Percentiles rank a stretch among this genome's conserved stretches.
These are phyloP conservation scores for Girardia tigrina DNA, from an alignment of 2,888 invertebrate species.

Conservation along the genomic window DNA sequence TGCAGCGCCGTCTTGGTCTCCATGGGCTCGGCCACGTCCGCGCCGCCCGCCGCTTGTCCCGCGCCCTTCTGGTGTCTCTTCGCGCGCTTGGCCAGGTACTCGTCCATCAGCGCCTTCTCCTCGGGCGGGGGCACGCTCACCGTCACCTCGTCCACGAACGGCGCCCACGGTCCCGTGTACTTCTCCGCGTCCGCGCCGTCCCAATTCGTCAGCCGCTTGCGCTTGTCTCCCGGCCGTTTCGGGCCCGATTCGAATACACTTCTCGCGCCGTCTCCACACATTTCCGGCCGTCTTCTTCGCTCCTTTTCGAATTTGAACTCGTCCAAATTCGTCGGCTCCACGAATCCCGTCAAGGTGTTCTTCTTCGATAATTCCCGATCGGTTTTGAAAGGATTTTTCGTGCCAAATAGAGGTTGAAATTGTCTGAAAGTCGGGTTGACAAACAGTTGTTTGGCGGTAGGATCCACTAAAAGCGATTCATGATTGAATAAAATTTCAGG, in stretches of 20 bases:
- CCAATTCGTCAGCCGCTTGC: slow-evolving; percentile 71
- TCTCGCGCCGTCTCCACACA: slow-evolving; percentile 54
- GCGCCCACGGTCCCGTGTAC: slow-evolving; percentile 93
- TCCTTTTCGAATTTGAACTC: slow-evolving; percentile 95
- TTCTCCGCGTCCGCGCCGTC: slow-evolving; percentile 80
- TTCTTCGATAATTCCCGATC: slow-evolving; percentile 59
- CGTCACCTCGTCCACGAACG: slow-evolving; percentile 73
- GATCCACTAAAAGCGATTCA: slow-evolving; percentile 60
- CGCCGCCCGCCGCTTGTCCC: slow-evolving; percentile 41
- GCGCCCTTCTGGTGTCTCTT: slow-evolving; percentile 40
- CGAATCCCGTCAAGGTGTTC: slow-evolving; percentile 81
- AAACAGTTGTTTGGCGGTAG: slow-evolving; percentile 65
- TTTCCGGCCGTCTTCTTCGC: slow-evolving; percentile 58
- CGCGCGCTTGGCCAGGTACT: slow-evolving; percentile 38
- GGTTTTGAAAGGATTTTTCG: slow-evolving; percentile 35
- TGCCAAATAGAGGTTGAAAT: slow-evolving; percentile 37
- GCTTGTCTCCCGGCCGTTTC: slow-evolving; percentile 52
- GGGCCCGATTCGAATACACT: slow-evolving; percentile 74
- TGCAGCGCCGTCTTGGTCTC: slow-evolving; percentile 89
- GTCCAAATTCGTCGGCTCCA: slow-evolving; percentile 83
- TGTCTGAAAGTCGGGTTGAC: slow-evolving; percentile 89
- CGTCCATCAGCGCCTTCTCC: slow-evolving; percentile 34
- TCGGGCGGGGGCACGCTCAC: slow-evolving; percentile 72
- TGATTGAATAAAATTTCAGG: not conserved
- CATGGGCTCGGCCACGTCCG: slow-evolving; percentile 70